These are phyloP conservation scores for Antheraea yamamai DNA, from an alignment of 2,888 invertebrate species.

Conservation along the genomic window DNA sequence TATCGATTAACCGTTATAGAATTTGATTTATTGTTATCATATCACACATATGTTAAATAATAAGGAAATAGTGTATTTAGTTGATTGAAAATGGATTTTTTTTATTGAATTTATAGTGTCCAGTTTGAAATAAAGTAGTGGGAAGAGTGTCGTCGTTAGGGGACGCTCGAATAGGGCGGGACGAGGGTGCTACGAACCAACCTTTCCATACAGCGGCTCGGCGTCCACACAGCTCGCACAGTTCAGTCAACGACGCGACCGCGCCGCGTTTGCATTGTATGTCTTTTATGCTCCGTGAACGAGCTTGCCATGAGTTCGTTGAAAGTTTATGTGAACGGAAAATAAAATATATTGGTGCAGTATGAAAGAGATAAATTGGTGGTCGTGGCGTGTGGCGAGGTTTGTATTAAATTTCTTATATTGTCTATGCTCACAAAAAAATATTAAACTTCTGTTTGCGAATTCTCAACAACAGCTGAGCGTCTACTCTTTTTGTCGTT, in stretches of 20 bases:
- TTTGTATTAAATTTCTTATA: slow-evolving; percentile 36
- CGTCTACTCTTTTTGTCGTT: slow-evolving; percentile 3
- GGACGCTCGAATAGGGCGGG: slow-evolving; percentile 34
- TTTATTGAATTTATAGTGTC: slow-evolving; percentile 28
- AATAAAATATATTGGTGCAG: slow-evolving; percentile 48
- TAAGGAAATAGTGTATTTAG: not conserved
- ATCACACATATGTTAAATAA: not conserved
- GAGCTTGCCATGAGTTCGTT: slow-evolving; percentile 58
- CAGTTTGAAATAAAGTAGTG: slow-evolving; percentile 37
- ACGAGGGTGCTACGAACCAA: slow-evolving; percentile 40
- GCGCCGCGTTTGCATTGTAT: slow-evolving; percentile 36
- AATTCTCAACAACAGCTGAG: slow-evolving; percentile 14
- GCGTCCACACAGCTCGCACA: slow-evolving; percentile 24
- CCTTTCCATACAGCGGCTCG: slow-evolving; percentile 34
- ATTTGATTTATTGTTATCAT: slow-evolving; percentile 5
- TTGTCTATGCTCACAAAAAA: slow-evolving; percentile 15
- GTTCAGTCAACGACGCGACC: slow-evolving; percentile 50
- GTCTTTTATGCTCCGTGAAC: slow-evolving; percentile 30
- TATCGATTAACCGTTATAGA: slow-evolving; percentile 10
- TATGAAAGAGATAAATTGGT: slow-evolving; percentile 46
- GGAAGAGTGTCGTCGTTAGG: slow-evolving; percentile 25
- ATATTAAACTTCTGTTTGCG: slow-evolving; percentile 10
- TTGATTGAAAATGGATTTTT: not conserved
- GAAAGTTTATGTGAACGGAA: slow-evolving; percentile 57
- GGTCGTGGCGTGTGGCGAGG: slow-evolving; percentile 40